phyloP scores from a whole-genome alignment of 2,113 vertebrate genomes.

The Corythoichthys haematopterus region DNA sequence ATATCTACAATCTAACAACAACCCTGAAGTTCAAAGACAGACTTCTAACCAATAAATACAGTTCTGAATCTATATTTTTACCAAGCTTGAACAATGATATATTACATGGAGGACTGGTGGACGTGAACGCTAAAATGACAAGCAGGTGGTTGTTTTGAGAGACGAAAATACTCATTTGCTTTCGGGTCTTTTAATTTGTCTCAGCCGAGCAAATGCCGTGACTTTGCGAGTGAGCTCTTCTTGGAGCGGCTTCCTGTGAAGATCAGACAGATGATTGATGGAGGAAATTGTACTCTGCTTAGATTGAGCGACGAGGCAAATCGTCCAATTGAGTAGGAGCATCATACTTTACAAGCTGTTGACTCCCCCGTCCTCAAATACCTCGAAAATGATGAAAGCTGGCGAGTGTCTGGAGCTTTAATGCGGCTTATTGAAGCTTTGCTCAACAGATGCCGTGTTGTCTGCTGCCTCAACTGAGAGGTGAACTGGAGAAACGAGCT shows the following conservation, averaged over 20 bases:
- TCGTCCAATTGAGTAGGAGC: constrained; percentile 10
- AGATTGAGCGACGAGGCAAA: background rate
- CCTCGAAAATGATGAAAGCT: background rate
- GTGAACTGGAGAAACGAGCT: too few relatives aligned
- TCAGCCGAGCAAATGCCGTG: constrained; percentile 6
- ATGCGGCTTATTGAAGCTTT: constrained; percentile 2
- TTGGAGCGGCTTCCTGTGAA: constrained; percentile 4
- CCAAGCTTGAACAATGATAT: background rate
- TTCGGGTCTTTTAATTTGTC: constrained; percentile 16
- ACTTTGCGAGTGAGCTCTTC: background rate
- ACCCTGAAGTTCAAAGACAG: background rate
- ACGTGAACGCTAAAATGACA: background rate
- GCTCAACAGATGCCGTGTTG: background rate
- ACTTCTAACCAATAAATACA: background rate
- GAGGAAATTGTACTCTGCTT: constrained; percentile 14
- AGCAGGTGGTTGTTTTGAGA: constrained; percentile 8
- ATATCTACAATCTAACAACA: background rate
- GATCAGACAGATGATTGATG: constrained; percentile 2
- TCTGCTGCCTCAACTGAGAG: background rate
- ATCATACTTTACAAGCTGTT: constrained; percentile 9
- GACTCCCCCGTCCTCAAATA: constrained; percentile 24
- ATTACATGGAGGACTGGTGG: background rate
- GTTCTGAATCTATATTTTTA: background rate
- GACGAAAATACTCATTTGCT: constrained; percentile 13
- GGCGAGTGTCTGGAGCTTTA: background rate